Evolutionary conservation across 2,113 vertebrate genomes (phyloP).

Genomic region (Semnornis frantzii): DNA sequence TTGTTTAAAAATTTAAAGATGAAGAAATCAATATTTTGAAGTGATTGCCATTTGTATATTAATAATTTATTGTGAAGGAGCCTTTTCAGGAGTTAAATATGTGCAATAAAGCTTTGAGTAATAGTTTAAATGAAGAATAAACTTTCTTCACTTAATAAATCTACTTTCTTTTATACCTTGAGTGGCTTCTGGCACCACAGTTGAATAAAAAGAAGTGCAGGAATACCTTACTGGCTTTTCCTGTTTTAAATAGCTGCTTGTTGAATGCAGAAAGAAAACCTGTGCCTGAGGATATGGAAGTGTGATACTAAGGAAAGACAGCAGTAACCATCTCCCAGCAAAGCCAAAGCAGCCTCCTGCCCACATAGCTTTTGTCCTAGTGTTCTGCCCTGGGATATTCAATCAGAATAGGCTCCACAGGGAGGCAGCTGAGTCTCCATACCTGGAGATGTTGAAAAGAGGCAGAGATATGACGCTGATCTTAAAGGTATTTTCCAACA

Average conservation of each 20-base stretch:
- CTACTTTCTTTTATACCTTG: not conserved
- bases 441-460: too few species aligned
- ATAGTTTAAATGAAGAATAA: not conserved
- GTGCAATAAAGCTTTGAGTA: not conserved
- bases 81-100: not conserved
- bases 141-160: not conserved
- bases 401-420: not conserved
- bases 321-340: not conserved
- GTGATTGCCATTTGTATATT: not conserved
- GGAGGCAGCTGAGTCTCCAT: too few species aligned
- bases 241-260: not conserved
- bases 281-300: not conserved
- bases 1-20: not conserved
- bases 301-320: not conserved
- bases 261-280: not conserved
- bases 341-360: not conserved
- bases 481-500: too few species aligned
- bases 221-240: not conserved
- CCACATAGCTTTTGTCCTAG: not conserved
- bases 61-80: not conserved
- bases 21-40: not conserved
- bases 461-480: too few species aligned
- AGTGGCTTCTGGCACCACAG: not conserved
- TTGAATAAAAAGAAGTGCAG: not conserved
- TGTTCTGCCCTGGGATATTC: not conserved